Evolutionary conservation across 2,888 invertebrate species (phyloP), one percentile per base, ranked within the genome.

Genomic region (Drosophila neotestacea): DNA sequence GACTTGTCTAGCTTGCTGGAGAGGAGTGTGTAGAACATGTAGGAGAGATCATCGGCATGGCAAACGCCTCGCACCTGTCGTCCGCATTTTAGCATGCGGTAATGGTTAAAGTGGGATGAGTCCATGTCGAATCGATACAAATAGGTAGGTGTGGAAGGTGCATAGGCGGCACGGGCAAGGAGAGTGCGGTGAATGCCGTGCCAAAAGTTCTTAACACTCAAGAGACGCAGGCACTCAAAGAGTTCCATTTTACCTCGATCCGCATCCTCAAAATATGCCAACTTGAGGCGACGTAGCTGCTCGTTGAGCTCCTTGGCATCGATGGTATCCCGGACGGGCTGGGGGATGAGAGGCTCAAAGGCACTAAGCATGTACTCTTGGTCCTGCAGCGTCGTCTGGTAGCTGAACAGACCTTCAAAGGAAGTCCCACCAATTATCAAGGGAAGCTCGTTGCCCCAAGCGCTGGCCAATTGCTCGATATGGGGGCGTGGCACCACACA

Each of bases 11-110:
- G 51, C 47, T 85, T 90, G 3, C 59, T 69, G 0, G 90, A 76
- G 1, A 79, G 73, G 1, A 85, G 32, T 27, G 85, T 85, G 9
- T 90, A 87, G 52, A 93, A 93, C 39, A 92, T 50, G 42, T 93
- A 93, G 13, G 91, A 91, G 6, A 92, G 13, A 54, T 93, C 93
- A 66, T 93, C 92, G 0, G 85, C 92, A 74, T 93, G 93, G 7
- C 88, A 88, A 1, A 90, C 90, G 4, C 92, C 92, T 0, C 89
- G 80, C 4, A 88, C 73, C 6, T 79, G 76, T 0, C 59, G 70
- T 0, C 91, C 92, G 27, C 92, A 92, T 10, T 80, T 85, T 3
- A 91, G 52, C 4, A 76, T 75, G 9, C 92, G 90, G 52, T 87
- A 89, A 38, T 91, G 90, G 77, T 92, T 92, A 46, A 84, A 91